Base-by-base conservation (phyloP, 2,113 vertebrate genomes). In the Caretta caretta region DNA sequence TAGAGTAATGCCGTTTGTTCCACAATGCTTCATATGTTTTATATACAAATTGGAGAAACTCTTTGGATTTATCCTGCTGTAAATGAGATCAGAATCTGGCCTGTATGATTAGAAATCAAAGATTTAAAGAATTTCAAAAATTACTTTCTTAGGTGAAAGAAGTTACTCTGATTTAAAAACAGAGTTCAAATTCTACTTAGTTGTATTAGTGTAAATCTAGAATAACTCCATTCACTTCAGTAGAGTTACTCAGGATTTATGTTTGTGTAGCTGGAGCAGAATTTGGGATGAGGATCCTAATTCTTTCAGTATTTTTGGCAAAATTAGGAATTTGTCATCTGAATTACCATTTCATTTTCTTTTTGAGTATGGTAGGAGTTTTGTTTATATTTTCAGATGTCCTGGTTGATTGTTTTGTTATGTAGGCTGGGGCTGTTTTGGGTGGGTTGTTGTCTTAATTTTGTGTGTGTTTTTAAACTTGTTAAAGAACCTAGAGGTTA, bases 31-130 rank as follows among this genome's bases (percentile, higher is more conserved):
- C 1, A 7, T 27, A 12, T 59, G 65, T 49, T 97, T 97, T 76
- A 88, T 92, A 81, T 87, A 84, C 89, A 90, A 97, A 95, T 4
- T 11, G 85, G 91, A 83, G 85, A 81, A 88, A 42, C 62, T 90
- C 88, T 89, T 25, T 48, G 11, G 13, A 10, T 85, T 88, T 90
- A 53, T 1, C 0, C 65, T 91, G 49, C 46, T 92, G 27, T 89
- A 46, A 75, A 31, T 83, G 65, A 80, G 91, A 49, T 42, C n/a
- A 78, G 51, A 89, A 22, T 84, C 81, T 76, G 69, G 29, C 25
- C 19, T 24, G 11, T 5, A 29, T 31, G n/a, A 16, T 38, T 80
- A 25, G 17, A 79, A 85, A n/a, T 62, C 20, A 10, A 62, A n/a
- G 16, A 42, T 48, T n/a, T 38, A 19, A 80, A 87, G 82, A 83